These are phyloP conservation scores for Catharus ustulatus DNA, from an alignment of 2,797 vertebrate species.

Conservation along the genomic window DNA sequence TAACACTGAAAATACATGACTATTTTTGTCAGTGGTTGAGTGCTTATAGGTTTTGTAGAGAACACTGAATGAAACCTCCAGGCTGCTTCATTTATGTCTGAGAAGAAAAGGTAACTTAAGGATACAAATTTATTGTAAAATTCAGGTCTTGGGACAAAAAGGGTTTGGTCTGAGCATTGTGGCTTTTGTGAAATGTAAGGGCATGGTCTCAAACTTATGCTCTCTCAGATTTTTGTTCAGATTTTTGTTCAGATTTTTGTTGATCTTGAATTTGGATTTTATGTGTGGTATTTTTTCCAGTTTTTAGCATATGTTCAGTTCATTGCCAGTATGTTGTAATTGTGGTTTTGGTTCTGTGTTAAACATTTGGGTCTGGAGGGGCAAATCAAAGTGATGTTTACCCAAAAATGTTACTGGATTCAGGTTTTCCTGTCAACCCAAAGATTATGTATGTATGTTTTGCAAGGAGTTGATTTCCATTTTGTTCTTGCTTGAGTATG, in stretches of 20 bases:
- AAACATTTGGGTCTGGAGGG: not conserved
- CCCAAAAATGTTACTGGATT: not conserved
- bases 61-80: not conserved
- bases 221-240: not conserved
- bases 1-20: not conserved
- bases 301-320: not conserved
- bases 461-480: conserved; percentile 10
- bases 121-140: not conserved
- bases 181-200: not conserved
- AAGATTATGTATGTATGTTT: not conserved
- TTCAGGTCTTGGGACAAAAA: not conserved
- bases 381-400: not conserved
- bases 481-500: not conserved
- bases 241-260: not conserved
- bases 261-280: not conserved
- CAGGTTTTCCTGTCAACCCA: not conserved
- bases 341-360: not conserved
- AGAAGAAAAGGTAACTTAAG: not conserved
- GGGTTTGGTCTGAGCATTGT: not conserved
- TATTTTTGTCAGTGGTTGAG: not conserved
- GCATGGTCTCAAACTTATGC: rapidly evolving
- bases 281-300: not conserved
- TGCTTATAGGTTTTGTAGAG: not conserved
- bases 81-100: not conserved
- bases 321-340: not conserved